Evolutionary conservation across 2,888 invertebrate species (phyloP).

Genomic region (Dilophus febrilis): DNA sequence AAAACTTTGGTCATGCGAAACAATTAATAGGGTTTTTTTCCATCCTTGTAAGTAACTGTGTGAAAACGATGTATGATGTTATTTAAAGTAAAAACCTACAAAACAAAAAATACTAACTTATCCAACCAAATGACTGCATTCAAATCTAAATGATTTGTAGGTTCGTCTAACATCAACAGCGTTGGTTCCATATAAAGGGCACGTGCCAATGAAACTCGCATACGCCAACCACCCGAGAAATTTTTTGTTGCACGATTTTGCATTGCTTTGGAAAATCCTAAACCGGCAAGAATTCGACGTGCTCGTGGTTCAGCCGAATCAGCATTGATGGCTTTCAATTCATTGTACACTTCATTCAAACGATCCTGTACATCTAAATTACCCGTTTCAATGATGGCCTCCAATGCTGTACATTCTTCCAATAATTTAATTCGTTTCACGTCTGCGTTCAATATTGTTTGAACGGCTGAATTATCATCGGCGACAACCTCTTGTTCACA

Average conservation of each 20-base stretch:
- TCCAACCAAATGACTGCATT: conserved; percentile 99
- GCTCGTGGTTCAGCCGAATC: conserved; percentile 97
- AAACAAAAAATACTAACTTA: conserved; percentile 44
- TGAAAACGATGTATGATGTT: too few species aligned
- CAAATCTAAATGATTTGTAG: conserved; percentile 96
- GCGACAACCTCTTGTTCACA: conserved; percentile 98
- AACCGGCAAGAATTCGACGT: conserved; percentile 87
- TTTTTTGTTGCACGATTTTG: conserved; percentile 81
- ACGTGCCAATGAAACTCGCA: conserved; percentile 94
- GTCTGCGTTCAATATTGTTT: conserved; percentile 86
- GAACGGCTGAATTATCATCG: conserved; percentile 83
- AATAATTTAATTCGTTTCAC: conserved; percentile 68
- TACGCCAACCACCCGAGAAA: conserved; percentile 93
- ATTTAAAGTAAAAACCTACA: background rate
- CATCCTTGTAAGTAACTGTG: conserved; percentile 89
- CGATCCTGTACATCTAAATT: conserved; percentile 56
- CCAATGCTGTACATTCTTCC: conserved; percentile 67
- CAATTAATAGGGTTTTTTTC: conserved; percentile 97
- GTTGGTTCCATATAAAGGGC: conserved; percentile 96
- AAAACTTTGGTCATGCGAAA: conserved; percentile 99
- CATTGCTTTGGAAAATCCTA: conserved; percentile 81
- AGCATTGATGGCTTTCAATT: conserved; percentile 89
- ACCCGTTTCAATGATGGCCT: conserved; percentile 51
- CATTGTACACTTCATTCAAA: conserved; percentile 83
- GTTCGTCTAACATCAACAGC: conserved; percentile 92